Conservation (phyloP, 2,888 invertebrate species). For the Drosophila mulleri region DNA sequence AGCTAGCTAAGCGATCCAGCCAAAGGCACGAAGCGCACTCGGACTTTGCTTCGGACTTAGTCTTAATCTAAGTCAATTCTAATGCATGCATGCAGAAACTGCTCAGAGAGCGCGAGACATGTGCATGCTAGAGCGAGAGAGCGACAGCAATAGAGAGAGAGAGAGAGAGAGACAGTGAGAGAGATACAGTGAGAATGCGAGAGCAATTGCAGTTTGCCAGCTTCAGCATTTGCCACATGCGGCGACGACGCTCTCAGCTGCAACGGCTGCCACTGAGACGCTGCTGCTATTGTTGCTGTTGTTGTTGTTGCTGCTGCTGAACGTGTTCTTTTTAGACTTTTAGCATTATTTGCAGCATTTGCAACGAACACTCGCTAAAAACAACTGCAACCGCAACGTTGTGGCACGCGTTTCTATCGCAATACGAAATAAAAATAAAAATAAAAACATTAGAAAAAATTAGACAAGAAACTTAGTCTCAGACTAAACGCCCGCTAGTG, state of each 20-base stretch:
- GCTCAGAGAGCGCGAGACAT: conserved; percentile 13
- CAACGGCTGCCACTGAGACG: conserved; percentile 42
- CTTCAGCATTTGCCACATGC: conserved; percentile 77
- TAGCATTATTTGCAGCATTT: conserved; percentile 84
- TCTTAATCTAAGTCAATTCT: conserved; percentile 79
- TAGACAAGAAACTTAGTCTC: conserved; percentile 26
- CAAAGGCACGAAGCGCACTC: conserved; percentile 62
- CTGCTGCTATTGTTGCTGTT: conserved; percentile 48
- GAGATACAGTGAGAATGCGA: conserved; percentile 19
- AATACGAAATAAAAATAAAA: conserved; percentile 36
- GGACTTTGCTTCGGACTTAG: conserved; percentile 66
- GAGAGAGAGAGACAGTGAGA: conserved; percentile 22
- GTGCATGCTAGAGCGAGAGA: conserved; percentile 7
- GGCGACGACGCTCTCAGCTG: conserved; percentile 61
- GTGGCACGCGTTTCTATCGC: conserved; percentile 84
- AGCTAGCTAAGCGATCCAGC: conserved; percentile 39
- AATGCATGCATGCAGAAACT: conserved; percentile 59
- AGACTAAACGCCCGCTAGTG: conserved; percentile 16
- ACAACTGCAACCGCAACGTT: conserved; percentile 85
- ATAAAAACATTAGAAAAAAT: conserved; percentile 16
- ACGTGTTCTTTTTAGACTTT: conserved; percentile 83
- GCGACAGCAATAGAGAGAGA: background rate
- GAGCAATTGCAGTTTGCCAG: conserved; percentile 40
- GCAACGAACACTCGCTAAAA: conserved; percentile 85
- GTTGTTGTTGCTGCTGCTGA: conserved; percentile 67